Evolutionary conservation across 2,113 vertebrate genomes (phyloP), one percentile per base, ranked within the genome.

Genomic region (Odobenus rosmarus): DNA sequence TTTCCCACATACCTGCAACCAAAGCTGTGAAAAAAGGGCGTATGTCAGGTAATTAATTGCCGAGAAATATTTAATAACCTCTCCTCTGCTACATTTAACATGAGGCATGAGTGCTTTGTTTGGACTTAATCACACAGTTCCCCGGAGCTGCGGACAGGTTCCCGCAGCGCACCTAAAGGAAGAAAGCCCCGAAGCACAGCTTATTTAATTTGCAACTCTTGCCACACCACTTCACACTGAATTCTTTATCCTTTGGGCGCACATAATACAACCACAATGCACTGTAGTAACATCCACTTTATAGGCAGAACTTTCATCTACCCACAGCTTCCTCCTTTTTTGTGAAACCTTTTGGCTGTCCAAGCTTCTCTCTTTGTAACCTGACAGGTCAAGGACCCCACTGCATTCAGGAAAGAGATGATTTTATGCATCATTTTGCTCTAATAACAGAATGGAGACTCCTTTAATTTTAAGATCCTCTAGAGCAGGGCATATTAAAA

Each of bases 121-220:
- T 98, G 93, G 92, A 97, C 97, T 95, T 94, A 96, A 87, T 97
- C 85, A 98, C 77, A 67, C 89, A 92, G 51, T 69, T 93, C 98
- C 98, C 98, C 97, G 97, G 95, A 99, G 98, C 97, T 97, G 98
- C 3, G 95, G 98, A 88, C 99, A 98, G 98, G 99, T 98, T 90
- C 53, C 97, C 97, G 97, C 98, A n/a, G 72, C 93, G 93, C 98
- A 97, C 98, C 98, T 95, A 92, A 98, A 98, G 92, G 85, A 98
- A 98, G 98, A 97, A 82, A 81, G 14, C 24, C 80, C 67, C 96
- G 92, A 98, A 88, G 88, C 92, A 61, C 77, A n/a, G 95, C 96
- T 98, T 98, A 98, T 98, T 99, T 98, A 98, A 97, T 98, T 97
- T 97, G 97, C 95, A 98, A 98, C 91, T 98, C 97, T 98, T 98